These are phyloP conservation scores for Cherax destructor DNA, from an alignment of 1,140 invertebrate species.

Conservation along the genomic window DNA sequence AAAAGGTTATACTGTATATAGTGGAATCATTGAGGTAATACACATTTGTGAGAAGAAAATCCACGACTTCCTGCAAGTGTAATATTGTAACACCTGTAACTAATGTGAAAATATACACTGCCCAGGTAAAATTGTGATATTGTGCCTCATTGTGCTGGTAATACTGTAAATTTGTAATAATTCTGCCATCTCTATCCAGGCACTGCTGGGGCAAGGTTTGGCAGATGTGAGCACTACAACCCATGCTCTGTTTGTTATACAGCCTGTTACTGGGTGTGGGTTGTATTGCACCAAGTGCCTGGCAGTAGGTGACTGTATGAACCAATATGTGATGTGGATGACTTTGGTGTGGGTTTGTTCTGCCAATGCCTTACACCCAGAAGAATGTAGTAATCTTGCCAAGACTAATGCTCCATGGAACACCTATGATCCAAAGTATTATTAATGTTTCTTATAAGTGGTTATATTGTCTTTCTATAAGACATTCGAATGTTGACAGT, in stretches of 20 bases:
- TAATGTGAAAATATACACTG: background rate
- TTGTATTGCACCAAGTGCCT: constrained; percentile 15
- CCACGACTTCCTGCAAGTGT: background rate
- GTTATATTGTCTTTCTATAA: constrained; percentile 65
- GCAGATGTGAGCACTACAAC: background rate
- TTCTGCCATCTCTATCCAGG: constrained; percentile 14
- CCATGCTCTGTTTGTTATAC: background rate
- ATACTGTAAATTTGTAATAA: background rate
- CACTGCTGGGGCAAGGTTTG: background rate
- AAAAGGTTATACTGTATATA: background rate
- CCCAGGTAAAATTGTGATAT: constrained; percentile 4
- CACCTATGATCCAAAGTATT: constrained; percentile 62
- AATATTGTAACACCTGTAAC: background rate
- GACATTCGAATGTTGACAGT: constrained; percentile 59
- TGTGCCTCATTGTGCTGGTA: constrained; percentile 1
- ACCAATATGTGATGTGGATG: constrained; percentile 27
- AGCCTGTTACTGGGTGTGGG: constrained; percentile 22
- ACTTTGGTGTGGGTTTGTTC: constrained; percentile 22
- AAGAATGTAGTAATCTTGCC: constrained; percentile 45
- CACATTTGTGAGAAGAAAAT: background rate
- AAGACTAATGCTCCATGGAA: constrained; percentile 57
- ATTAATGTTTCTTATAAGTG: constrained; percentile 67
- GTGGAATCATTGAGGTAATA: background rate
- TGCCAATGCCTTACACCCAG: constrained; percentile 26
- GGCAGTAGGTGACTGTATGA: constrained; percentile 10